Evolutionary conservation across 2,888 invertebrate species (phyloP), one percentile per base, ranked within the genome.

Genomic region (Caenorhabditis afra): DNA sequence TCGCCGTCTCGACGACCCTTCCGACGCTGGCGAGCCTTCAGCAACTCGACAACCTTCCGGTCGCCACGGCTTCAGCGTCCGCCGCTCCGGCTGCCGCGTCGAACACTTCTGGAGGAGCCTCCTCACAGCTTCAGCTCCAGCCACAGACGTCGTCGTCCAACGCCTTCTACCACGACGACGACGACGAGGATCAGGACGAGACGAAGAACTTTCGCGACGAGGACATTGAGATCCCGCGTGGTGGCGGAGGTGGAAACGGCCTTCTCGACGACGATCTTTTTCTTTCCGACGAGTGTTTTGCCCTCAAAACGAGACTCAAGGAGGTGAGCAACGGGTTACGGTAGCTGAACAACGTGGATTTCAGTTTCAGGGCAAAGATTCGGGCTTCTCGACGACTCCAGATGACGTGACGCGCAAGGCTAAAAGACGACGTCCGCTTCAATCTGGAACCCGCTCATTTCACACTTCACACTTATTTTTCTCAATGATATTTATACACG

Each of bases 181-280:
- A 64, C 35, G 79, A 79, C 45, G 74, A 74, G 3, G 79, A 79
- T 45, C 59, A 74, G 37, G 79, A 79, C 23, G 79, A 79, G 61
- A 79, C 64, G 29, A 79, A 79, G 44, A 79, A 79, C 50, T 79
- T 79, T 16, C 74, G 79, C 16, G 58, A 59, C 1, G 59, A 57
- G 12, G 61, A 68, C 2, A 49, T 68, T 16, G 79, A 79, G 47
- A 44, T 41, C 12, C 79, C 79, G 35, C 66, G 79, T n/a, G 7
- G n/a, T 29, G 47, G 61, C 50, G 45, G 61, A 61, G 5, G 41
- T 62, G 61, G 49, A 45, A 12, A 35, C n/a, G 12, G 57, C n/a
- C n/a, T n/a, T n/a, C n/a, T n/a, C n/a, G n/a, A n/a, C n/a, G n/a
- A n/a, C n/a, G n/a, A n/a, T n/a, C n/a, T n/a, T n/a, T n/a, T n/a